Conservation (phyloP, 2,797 vertebrate species). For the Muscicapa striata region DNA sequence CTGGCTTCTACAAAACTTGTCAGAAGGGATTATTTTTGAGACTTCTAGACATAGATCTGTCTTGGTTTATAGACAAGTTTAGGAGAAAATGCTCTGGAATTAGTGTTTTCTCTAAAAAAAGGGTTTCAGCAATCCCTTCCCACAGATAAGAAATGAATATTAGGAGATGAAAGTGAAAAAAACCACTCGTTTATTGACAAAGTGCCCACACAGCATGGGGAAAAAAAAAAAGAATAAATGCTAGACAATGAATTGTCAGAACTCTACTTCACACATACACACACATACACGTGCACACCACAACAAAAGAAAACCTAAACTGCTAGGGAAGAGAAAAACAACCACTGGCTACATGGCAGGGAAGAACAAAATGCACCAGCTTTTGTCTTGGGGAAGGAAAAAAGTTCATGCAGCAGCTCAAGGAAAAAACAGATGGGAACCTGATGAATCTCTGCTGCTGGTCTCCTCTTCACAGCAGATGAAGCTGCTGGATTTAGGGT, state of each 20-base stretch:
- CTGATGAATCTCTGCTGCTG: background rate
- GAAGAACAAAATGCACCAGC: background rate
- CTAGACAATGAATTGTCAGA: background rate
- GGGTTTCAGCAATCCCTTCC: background rate
- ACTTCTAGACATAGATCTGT: background rate
- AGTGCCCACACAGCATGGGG: background rate
- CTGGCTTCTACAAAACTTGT: background rate
- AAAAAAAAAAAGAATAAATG: background rate
- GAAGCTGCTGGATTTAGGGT: background rate
- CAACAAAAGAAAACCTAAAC: background rate
- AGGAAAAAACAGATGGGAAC: background rate
- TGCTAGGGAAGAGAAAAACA: background rate
- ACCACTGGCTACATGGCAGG: background rate
- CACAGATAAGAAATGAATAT: fast-evolving
- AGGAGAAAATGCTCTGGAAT: background rate
- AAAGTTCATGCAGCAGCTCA: background rate
- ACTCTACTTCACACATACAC: background rate
- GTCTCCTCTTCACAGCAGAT: background rate
- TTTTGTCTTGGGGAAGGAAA: background rate
- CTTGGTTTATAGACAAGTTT: background rate
- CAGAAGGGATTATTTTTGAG: background rate
- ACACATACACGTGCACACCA: background rate
- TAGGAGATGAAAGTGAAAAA: background rate
- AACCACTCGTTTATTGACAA: background rate
- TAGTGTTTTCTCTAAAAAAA: background rate